phyloP scores from a whole-genome alignment of 2,797 vertebrate species.

The Tragopan temminckii region DNA sequence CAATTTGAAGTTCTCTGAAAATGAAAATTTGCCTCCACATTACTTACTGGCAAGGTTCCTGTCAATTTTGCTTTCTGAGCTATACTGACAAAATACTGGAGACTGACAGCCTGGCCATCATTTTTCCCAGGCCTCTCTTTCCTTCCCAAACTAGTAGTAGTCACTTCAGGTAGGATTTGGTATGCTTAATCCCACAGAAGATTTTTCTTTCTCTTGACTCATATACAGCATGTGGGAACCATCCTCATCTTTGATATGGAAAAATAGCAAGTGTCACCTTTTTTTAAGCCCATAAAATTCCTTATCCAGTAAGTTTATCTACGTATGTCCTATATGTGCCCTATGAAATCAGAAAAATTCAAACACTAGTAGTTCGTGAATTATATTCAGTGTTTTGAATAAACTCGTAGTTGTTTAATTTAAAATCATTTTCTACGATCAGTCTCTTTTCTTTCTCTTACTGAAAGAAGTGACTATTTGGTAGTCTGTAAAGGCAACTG shows the following conservation, averaged over 20 bases:
- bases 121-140: slow-evolving; percentile 1
- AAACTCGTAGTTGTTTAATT: neutral
- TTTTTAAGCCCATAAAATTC: neutral
- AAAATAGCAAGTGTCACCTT: slow-evolving; percentile 1
- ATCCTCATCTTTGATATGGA: neutral
- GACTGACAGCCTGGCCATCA: neutral
- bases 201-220: slow-evolving; percentile 17
- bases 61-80: neutral
- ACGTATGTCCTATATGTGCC: neutral
- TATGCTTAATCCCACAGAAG: neutral
- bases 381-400: neutral
- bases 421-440: neutral
- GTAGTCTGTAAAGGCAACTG: neutral
- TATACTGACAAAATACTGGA: neutral
- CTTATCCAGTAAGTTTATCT: neutral
- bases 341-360: neutral
- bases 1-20: neutral
- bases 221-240: neutral
- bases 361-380: neutral
- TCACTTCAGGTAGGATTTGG: slow-evolving; percentile 29
- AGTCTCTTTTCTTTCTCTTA: neutral
- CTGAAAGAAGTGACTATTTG: neutral
- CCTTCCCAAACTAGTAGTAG: neutral
- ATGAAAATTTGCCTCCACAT: neutral
- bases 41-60: neutral